Evolutionary conservation across 2,888 invertebrate genomes (phyloP), one percentile per base, ranked within the genome.

Genomic region (Branchellion lobata): DNA sequence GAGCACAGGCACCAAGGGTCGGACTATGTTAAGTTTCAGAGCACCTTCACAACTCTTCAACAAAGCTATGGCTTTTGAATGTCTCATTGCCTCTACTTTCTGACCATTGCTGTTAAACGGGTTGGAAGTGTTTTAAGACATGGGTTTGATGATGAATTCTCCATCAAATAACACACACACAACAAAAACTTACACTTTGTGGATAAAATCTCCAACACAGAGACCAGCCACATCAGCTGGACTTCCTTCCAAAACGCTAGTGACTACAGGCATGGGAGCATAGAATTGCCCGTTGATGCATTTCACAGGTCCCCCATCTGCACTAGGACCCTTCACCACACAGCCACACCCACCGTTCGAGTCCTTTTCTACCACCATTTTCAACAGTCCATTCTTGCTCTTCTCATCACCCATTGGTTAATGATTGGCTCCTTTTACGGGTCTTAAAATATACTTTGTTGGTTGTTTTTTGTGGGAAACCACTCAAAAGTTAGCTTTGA

Each of bases 271-370:
- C 86, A 99, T 90, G 85, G 99, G 99, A 86, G 98, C 98, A 90
- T 99, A 99, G 83, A 99, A 90, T 89, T 97, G 95, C 81, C 99
- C 99, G 89, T 98, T 98, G 87, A 99, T 97, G 88, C 96, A 96
- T 88, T 94, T 91, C 86, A 99, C 90, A 90, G 98, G 97, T 84
- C 99, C 99, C 88, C 99, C 99, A 90, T 99, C 99, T 88, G 96
- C 96, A 86, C 99, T 96, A 91, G 99, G 99, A 85, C 99, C 99
- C 85, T 98, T 92, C 85, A 99, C 98, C 90, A 99, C 99, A 90
- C 99, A 99, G 85, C 99, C 99, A 89, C 99, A 99, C 81, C 99
- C 99, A 85, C 36, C 5, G 36, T 77, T 31, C n/a, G 36, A 5
- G 33, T 61, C 2, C 36, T 1, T n/a, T 57, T 33, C 0, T 31